Evolutionary conservation across 1,140 invertebrate genomes (phyloP).

Genomic region (Calephelis nemesis): DNA sequence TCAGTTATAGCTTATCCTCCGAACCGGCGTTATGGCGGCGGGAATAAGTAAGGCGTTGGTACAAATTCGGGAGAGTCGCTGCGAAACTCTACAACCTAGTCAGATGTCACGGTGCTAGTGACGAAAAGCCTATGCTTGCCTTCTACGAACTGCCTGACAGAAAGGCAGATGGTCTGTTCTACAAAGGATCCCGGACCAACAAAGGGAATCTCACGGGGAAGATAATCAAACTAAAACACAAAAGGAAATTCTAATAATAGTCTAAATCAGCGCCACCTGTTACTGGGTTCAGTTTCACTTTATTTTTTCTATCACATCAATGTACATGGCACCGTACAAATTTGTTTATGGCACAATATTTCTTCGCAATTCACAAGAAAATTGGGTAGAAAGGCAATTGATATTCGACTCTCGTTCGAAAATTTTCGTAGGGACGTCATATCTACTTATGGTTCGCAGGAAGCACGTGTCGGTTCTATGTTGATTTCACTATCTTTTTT

Average conservation of each 20-base stretch:
- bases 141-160: too few species aligned
- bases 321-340: constrained; percentile 24
- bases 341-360: constrained; percentile 28
- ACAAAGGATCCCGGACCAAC: too few species aligned
- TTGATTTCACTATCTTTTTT: constrained; percentile 14
- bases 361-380: constrained; percentile 26
- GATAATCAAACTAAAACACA: neutral
- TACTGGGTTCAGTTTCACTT: constrained; percentile 20
- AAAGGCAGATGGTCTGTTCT: too few species aligned
- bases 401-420: constrained; percentile 28
- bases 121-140: too few species aligned
- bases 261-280: constrained; percentile 23
- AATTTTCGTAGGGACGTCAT: constrained; percentile 28
- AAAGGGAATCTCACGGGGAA: too few species aligned
- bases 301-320: constrained; percentile 27
- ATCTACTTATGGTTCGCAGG: constrained; percentile 27
- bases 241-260: neutral
- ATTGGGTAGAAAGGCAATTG: constrained; percentile 28
- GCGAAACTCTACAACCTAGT: too few species aligned
- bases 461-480: constrained; percentile 21
- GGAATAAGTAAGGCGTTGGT: too few species aligned
- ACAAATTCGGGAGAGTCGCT: too few species aligned
- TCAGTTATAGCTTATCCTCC: too few species aligned
- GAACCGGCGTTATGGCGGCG: too few species aligned
- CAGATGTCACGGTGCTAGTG: too few species aligned